phyloP scores from a whole-genome alignment of 1,140 invertebrate species.

The Drosophila kikkawai region DNA sequence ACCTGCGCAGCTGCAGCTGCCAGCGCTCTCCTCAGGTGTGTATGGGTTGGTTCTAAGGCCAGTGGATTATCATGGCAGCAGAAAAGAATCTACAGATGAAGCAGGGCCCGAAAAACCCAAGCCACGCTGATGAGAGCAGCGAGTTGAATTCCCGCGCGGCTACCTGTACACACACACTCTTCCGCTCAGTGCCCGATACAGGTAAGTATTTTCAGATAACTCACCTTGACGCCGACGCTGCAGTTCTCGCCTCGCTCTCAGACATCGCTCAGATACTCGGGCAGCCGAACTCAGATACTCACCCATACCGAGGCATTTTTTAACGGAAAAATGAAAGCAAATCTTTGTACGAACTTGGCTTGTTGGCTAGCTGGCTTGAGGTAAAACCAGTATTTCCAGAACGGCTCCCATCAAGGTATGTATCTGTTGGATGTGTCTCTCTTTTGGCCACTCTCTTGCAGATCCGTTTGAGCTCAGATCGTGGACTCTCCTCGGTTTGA shows the following conservation, averaged over 20 bases:
- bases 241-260: constrained; percentile 5
- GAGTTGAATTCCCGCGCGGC: constrained; percentile 12
- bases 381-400: constrained; percentile 75
- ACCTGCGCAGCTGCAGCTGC: constrained; percentile 78
- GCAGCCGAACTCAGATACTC: constrained; percentile 24
- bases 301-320: constrained; percentile 34
- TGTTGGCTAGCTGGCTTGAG: constrained; percentile 47
- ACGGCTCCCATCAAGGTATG: constrained; percentile 60
- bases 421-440: constrained; percentile 57
- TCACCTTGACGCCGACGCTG: constrained; percentile 39
- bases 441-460: constrained; percentile 48
- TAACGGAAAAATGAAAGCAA: constrained; percentile 83
- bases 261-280: constrained; percentile 11
- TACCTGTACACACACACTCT: constrained; percentile 52
- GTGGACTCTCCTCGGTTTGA: constrained; percentile 17
- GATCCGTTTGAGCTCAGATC: constrained; percentile 11
- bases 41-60: constrained; percentile 39
- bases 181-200: constrained; percentile 15
- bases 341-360: constrained; percentile 77
- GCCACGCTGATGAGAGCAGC: constrained; percentile 50
- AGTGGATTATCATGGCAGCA: constrained; percentile 70
- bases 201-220: constrained; percentile 28
- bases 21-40: constrained; percentile 65
- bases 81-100: constrained; percentile 26
- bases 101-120: constrained; percentile 48